phyloP scores from a whole-genome alignment of 2,888 invertebrate genomes.

The Drosophila paranaensis region DNA sequence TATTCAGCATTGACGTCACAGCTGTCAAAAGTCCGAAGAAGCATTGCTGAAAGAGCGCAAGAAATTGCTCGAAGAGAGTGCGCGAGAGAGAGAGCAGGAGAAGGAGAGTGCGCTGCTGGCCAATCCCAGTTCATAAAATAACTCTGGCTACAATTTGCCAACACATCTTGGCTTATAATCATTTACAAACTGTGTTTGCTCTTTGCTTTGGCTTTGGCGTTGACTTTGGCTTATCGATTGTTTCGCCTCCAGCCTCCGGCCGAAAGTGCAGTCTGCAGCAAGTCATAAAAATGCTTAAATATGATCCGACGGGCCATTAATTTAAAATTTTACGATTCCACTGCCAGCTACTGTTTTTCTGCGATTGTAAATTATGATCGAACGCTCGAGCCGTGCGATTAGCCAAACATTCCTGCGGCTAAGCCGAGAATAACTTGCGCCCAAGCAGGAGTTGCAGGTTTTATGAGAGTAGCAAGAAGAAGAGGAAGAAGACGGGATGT shows the following conservation, averaged over 20 bases:
- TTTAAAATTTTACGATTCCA: constrained; percentile 81
- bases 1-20: constrained; percentile 69
- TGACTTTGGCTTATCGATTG: constrained; percentile 39
- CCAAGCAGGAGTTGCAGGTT: constrained; percentile 27
- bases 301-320: constrained; percentile 83
- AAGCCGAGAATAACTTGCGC: constrained; percentile 18
- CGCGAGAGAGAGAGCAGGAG: neutral
- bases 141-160: constrained; percentile 52
- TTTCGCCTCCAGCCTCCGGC: constrained; percentile 14
- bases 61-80: constrained; percentile 2
- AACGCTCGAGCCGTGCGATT: constrained; percentile 60
- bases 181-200: constrained; percentile 63
- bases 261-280: constrained; percentile 32
- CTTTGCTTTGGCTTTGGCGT: constrained; percentile 32
- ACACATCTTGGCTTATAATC: constrained; percentile 51
- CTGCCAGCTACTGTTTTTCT: constrained; percentile 82
- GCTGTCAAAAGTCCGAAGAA: constrained; percentile 42
- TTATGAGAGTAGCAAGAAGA: constrained; percentile 8
- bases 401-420: constrained; percentile 57
- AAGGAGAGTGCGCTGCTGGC: constrained; percentile 1
- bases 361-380: constrained; percentile 82
- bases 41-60: constrained; percentile 13
- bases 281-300: constrained; percentile 83
- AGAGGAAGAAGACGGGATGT: constrained; percentile 36
- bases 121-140: constrained; percentile 27